Evolutionary conservation across 2,113 vertebrate species (phyloP).

Genomic region (Seriola dumerili): DNA sequence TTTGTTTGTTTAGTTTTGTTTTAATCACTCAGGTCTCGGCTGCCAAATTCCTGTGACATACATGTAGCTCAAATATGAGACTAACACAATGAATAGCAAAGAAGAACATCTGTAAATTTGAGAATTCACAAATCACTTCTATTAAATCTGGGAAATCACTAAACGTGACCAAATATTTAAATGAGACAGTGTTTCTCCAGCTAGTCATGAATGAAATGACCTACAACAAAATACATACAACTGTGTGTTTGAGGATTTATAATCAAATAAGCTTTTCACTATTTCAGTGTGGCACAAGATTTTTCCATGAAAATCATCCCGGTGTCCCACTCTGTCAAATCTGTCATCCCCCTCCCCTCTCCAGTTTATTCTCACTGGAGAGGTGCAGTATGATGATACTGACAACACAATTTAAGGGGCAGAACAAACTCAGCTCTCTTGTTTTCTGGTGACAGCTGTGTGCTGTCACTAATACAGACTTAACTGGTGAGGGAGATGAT

Average conservation of each 20-base stretch:
- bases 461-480: conserved; percentile 39
- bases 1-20: background rate
- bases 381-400: conserved; percentile 57
- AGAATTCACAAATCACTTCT: conserved; percentile 3
- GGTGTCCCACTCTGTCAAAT: conserved; percentile 51
- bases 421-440: conserved; percentile 61
- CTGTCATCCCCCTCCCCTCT: conserved; percentile 15
- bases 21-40: conserved; percentile 9
- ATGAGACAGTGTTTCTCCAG: conserved; percentile 15
- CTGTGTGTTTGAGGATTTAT: conserved; percentile 50
- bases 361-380: conserved; percentile 55
- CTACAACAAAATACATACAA: conserved; percentile 5
- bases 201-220: conserved; percentile 37
- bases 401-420: conserved; percentile 67
- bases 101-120: conserved; percentile 5
- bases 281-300: conserved; percentile 24
- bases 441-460: conserved; percentile 66
- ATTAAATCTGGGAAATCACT: conserved; percentile 21
- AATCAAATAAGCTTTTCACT: conserved; percentile 58
- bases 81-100: conserved; percentile 38
- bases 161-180: conserved; percentile 40
- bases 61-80: conserved; percentile 27
- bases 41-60: conserved; percentile 44
- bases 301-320: conserved; percentile 22
- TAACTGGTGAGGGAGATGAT: conserved; percentile 41